phyloP scores from a whole-genome alignment of 1,140 invertebrate species.

The Ceratina japonica region DNA sequence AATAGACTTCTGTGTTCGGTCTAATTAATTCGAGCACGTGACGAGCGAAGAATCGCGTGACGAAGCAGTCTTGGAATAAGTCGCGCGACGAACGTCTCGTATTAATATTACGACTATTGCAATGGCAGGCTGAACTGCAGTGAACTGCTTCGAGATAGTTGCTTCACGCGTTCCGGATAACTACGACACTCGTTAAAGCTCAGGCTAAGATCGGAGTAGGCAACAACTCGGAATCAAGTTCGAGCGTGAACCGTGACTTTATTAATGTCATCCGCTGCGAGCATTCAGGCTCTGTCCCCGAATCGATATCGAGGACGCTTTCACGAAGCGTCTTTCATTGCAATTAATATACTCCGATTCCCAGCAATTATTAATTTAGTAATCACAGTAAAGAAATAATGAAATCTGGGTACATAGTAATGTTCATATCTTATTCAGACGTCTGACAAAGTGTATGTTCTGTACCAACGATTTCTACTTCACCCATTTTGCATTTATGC shows the following conservation, averaged over 20 bases:
- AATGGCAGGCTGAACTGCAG: not conserved
- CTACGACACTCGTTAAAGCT: not conserved
- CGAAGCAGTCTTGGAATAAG: not conserved
- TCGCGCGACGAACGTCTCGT: not conserved
- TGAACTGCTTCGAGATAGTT: conserved; percentile 10
- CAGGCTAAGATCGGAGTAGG: too few species aligned
- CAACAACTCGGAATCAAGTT: not conserved
- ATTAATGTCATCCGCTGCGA: conserved; percentile 24
- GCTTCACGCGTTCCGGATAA: conserved; percentile 28
- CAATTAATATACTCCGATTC: too few species aligned
- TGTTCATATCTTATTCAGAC: too few species aligned
- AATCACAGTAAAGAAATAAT: too few species aligned
- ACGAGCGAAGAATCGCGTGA: not conserved
- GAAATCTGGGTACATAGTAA: too few species aligned
- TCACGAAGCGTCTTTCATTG: conserved; percentile 17
- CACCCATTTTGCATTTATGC: not conserved
- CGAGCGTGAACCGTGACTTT: conserved; percentile 8
- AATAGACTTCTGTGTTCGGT: too few species aligned
- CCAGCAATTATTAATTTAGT: too few species aligned
- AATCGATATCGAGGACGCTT: conserved; percentile 49
- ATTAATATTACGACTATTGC: not conserved
- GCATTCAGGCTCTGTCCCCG: not conserved
- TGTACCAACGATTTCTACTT: too few species aligned
- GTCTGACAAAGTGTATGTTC: too few species aligned
- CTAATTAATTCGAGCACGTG: too few species aligned